These are phyloP conservation scores for Drosophila serrata DNA, from an alignment of 1,140 invertebrate species.

Conservation along the genomic window DNA sequence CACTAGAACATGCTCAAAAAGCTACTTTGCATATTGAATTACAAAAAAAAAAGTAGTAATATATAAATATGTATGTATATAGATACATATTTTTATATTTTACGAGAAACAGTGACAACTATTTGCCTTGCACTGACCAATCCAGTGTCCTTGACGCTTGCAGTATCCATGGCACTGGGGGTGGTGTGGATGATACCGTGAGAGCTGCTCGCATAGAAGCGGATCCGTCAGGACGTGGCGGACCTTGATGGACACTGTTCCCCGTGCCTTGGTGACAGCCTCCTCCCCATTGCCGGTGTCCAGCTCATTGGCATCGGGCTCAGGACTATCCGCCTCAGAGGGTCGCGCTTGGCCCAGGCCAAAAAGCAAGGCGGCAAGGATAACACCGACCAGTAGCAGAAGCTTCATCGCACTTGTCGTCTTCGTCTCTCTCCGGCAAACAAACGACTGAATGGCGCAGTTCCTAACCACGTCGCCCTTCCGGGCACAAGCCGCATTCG, in stretches of 20 bases:
- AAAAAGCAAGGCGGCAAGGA: background rate
- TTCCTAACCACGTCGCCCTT: conserved; percentile 4
- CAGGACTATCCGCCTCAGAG: background rate
- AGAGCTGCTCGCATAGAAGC: conserved; percentile 57
- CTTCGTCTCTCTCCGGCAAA: background rate
- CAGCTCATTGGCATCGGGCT: background rate
- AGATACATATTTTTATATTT: background rate
- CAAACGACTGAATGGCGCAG: conserved; percentile 13
- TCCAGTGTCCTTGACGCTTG: conserved; percentile 75
- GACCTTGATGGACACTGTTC: conserved; percentile 68
- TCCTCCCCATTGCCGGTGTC: conserved; percentile 13
- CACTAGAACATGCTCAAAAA: background rate
- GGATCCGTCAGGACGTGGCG: conserved; percentile 69
- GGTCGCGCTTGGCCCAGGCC: conserved; percentile 2
- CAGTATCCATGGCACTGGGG: conserved; percentile 78
- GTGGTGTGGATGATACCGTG: conserved; percentile 69
- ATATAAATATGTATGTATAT: too few species aligned
- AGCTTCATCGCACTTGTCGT: conserved; percentile 9
- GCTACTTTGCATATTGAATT: background rate
- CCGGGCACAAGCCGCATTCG: conserved; percentile 1
- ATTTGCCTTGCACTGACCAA: conserved; percentile 74
- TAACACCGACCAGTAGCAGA: conserved; percentile 1
- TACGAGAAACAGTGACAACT: conserved; percentile 75
- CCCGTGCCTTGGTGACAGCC: conserved; percentile 12
- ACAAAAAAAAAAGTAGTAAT: background rate